phyloP scores from a whole-genome alignment of 1,140 invertebrate species.

The Oedothorax gibbosus region DNA sequence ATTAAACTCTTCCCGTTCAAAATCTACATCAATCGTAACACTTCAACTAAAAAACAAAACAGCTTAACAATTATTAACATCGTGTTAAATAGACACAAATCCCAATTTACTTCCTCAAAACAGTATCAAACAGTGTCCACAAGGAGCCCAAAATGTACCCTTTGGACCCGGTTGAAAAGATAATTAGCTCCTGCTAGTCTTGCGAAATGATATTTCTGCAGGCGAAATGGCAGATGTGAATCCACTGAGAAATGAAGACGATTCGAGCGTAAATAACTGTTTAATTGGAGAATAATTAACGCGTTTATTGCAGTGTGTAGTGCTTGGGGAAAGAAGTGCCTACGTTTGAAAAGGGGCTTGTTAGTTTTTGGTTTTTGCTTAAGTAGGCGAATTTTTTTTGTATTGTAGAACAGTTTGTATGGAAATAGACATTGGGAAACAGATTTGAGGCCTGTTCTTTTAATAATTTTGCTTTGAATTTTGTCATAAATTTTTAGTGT shows the following conservation, averaged over 20 bases:
- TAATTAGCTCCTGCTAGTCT: slow-evolving; percentile 28
- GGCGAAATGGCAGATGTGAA: not conserved
- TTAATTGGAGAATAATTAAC: slow-evolving; percentile 40
- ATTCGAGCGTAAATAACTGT: slow-evolving; percentile 18
- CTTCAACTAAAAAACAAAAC: too few relatives aligned
- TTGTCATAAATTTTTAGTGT: too few relatives aligned
- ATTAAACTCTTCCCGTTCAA: too few relatives aligned
- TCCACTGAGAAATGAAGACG: not conserved
- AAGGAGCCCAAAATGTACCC: not conserved
- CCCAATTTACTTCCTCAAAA: not conserved
- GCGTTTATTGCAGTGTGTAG: not conserved
- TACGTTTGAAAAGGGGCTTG: too few relatives aligned
- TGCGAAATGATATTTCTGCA: slow-evolving; percentile 1
- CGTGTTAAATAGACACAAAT: not conserved
- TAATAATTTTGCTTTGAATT: too few relatives aligned
- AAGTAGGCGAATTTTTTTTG: too few relatives aligned
- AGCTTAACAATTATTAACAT: too few relatives aligned
- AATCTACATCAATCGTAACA: too few relatives aligned
- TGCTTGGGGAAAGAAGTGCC: not conserved
- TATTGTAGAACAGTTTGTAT: too few relatives aligned
- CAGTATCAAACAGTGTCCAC: not conserved
- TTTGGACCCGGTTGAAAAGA: not conserved
- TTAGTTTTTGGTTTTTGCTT: too few relatives aligned
- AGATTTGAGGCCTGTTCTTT: too few relatives aligned
- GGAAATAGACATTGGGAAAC: too few relatives aligned